Evolutionary conservation across 2,113 vertebrate genomes (phyloP).

Genomic region (Psettodes erumei): DNA sequence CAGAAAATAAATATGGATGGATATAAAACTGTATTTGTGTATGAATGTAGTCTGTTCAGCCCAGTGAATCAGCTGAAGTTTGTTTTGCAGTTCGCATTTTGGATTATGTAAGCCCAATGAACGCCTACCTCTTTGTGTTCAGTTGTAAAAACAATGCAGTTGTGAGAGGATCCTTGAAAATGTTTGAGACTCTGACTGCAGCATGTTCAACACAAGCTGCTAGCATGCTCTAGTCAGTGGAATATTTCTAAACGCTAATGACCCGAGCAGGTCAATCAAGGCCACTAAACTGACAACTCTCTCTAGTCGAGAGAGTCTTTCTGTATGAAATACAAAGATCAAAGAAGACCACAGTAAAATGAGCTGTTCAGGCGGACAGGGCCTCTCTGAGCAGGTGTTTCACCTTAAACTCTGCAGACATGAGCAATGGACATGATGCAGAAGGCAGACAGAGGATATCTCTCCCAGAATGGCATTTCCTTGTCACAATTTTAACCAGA

Average conservation of each 20-base stretch:
- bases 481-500: constrained; percentile 70
- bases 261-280: no score
- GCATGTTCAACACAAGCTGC: constrained; percentile 22
- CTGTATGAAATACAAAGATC: no score
- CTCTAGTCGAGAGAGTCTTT: no score
- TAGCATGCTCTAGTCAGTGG: no score
- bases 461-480: constrained; percentile 73
- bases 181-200: constrained; percentile 19
- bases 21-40: no score
- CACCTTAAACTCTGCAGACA: constrained; percentile 74
- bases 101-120: constrained; percentile 24
- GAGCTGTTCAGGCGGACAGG: constrained; percentile 28
- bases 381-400: constrained; percentile 74
- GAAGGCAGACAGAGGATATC: constrained; percentile 72
- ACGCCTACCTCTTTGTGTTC: constrained; percentile 16
- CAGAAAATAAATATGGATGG: no score
- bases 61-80: no score
- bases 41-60: no score
- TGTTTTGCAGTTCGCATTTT: no score
- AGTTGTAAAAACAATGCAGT: constrained; percentile 45
- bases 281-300: no score
- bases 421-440: constrained; percentile 71
- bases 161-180: constrained; percentile 39
- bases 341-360: constrained; percentile 25
- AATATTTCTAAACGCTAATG: no score